Evolutionary conservation across 2,797 vertebrate genomes (phyloP), one percentile per base, ranked within the genome.

Genomic region (Podargus strigoides): DNA sequence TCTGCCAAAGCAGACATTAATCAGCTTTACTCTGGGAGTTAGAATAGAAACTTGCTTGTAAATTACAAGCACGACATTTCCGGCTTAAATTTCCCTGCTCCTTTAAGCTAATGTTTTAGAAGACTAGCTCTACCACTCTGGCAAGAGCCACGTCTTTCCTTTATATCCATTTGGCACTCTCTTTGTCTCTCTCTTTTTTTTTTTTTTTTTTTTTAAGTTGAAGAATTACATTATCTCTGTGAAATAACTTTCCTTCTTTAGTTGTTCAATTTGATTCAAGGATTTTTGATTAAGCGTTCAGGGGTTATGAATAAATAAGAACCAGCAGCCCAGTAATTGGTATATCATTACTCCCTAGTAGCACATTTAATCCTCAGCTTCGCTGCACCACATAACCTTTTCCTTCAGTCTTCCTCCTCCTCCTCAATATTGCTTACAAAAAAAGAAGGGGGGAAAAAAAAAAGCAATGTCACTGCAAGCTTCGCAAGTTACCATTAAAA

Each of bases 401-500:
- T 97, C 95, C 97, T 97, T 92, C 84, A 90, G 55, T 83, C 91
- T 69, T n/a, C 49, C 49, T 96, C 97, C 96, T 95, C 89, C 84
- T 97, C 95, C 94, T 91, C 92, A 83, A 92, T 89, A 83, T 84
- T 80, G 90, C 96, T 66, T 85, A 88, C 49, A 78, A 94, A 89
- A 53, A 47, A 49, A 27, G 3, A 4, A 1, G 18, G 50, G 3
- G 67, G 56, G 76, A 93, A 96, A 93, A 95, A 44, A 78, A 97
- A 96, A 98, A 82, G 95, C 97, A 97, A 96, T 97, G 98, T 98
- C 98, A 98, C 97, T 95, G 97, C 97, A 97, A 98, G 97, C 98
- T 98, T 98, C 87, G 87, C 98, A 98, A 98, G 98, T 98, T 98
- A 98, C 97, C 97, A 98, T 98, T 98, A 98, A 98, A 99, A 99